A percentile compares a stretch with the other conserved stretches of the same genome.
phyloP scores from a whole-genome alignment of 2,797 vertebrate genomes.

The Alfaro cultratus region DNA sequence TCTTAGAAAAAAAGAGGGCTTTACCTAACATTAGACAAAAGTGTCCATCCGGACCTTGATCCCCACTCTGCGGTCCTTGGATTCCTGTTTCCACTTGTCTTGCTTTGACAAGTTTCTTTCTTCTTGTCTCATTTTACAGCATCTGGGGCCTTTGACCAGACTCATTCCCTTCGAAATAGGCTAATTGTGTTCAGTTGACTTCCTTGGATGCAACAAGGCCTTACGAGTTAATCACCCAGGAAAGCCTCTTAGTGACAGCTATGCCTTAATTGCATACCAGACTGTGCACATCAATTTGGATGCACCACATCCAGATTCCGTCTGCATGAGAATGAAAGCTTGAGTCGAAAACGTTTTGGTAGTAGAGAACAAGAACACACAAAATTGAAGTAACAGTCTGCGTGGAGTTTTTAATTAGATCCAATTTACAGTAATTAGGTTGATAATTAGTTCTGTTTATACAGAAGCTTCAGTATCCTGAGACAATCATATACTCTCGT shows the following conservation, averaged over 20 bases:
- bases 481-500: background rate
- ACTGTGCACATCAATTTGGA: slow-evolving; percentile 72
- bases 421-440: background rate
- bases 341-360: slow-evolving; percentile 27
- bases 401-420: background rate
- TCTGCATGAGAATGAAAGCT: slow-evolving; percentile 65
- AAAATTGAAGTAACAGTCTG: background rate
- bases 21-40: slow-evolving; percentile 47
- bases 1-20: slow-evolving; percentile 39
- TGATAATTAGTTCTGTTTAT: no score
- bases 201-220: slow-evolving; percentile 72
- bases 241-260: slow-evolving; percentile 79
- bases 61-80: slow-evolving; percentile 34
- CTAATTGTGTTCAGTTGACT: slow-evolving; percentile 80
- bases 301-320: slow-evolving; percentile 73
- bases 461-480: background rate
- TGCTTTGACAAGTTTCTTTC: slow-evolving; percentile 45
- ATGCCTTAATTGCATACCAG: slow-evolving; percentile 78
- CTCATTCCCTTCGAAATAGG: slow-evolving; percentile 59
- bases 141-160: slow-evolving; percentile 56
- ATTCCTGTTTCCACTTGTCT: slow-evolving; percentile 57
- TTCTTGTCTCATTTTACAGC: slow-evolving; percentile 50
- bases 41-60: slow-evolving; percentile 47
- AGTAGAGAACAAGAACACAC: background rate
- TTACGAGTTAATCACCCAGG: slow-evolving; percentile 77